Conservation (phyloP, 2,113 vertebrate species). For the Gavialis gangeticus region DNA sequence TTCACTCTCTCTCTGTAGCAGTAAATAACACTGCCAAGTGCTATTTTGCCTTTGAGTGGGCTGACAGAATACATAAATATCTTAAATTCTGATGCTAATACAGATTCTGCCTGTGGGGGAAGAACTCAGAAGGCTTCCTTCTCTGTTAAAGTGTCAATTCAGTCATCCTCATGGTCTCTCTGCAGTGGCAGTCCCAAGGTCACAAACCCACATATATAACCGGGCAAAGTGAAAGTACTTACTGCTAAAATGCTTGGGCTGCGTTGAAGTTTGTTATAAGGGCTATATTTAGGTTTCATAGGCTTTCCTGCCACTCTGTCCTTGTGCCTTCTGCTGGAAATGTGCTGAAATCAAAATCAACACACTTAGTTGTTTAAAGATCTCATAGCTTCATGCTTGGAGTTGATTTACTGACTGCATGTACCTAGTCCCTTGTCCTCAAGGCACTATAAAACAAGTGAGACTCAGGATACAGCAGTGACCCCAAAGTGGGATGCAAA, state of each 20-base stretch:
- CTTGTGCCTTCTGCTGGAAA: slow-evolving; percentile 98
- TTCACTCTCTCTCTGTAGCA: slow-evolving; percentile 18
- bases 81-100: not conserved
- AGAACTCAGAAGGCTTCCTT: not conserved
- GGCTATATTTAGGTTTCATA: slow-evolving; percentile 96
- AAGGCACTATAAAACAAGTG: not conserved
- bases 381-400: slow-evolving; percentile 26
- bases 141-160: not conserved
- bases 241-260: slow-evolving; percentile 89
- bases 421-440: slow-evolving; percentile 15
- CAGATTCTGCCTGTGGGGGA: slow-evolving; percentile 14
- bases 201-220: slow-evolving; percentile 22
- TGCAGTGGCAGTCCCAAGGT: not conserved
- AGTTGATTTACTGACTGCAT: slow-evolving; percentile 33
- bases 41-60: slow-evolving; percentile 5
- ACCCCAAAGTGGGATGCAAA: not conserved
- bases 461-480: not conserved
- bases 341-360: slow-evolving; percentile 88
- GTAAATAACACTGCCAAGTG: not conserved
- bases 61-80: slow-evolving; percentile 32
- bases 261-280: slow-evolving; percentile 94
- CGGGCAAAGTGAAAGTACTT: slow-evolving; percentile 75
- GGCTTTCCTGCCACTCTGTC: slow-evolving; percentile 97
- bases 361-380: slow-evolving; percentile 63
- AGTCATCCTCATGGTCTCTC: not conserved